Evolutionary conservation across 2,113 vertebrate genomes (phyloP), one percentile per base, ranked within the genome.

Genomic region (Elanoides forficatus): DNA sequence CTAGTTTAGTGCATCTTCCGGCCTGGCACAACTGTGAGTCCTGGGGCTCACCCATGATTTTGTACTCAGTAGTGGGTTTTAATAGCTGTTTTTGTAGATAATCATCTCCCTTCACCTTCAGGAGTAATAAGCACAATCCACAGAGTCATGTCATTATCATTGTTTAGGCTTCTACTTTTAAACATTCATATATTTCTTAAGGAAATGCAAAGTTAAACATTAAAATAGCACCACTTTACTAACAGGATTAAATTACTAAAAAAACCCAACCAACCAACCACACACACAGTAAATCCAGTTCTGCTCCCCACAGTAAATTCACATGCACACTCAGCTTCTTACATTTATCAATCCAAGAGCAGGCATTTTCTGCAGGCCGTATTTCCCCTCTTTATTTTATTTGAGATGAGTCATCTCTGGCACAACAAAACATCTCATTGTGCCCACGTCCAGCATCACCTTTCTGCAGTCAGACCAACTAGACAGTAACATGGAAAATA

Each of bases 301-400:
- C 40, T 80, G 53, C 6, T 73, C 50, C 16, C 7, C 30, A 40
- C 36, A 68, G 13, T 22, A 65, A 43, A 67, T 72, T 43, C 56
- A 60, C 9, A 34, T 1, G 5, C 6, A 43, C 7, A 3, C 12
- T 38, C 32, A n/a, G 13, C 22, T 93, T 58, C 30, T 63, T 30
- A 29, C 0, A 1, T 68, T 18, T 42, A 72, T 27, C 43, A 70
- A 4, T 8, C 23, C 50, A 72, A 60, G 16, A 55, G 10, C 0
- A 27, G 32, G 20, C 7, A 47, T 87, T 89, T 88, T 52, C 42
- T 87, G 15, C 47, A 32, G 27, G 32, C 4, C 3, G 1, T 21
- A 22, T 40, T 78, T 71, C 6, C 19, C 32, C 17, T 72, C 30
- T 40, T 26, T 38, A 17, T 74, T 80, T 80, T 45, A 27, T 66